Conservation (phyloP, 2,797 vertebrate genomes). For the Carduelis carduelis region DNA sequence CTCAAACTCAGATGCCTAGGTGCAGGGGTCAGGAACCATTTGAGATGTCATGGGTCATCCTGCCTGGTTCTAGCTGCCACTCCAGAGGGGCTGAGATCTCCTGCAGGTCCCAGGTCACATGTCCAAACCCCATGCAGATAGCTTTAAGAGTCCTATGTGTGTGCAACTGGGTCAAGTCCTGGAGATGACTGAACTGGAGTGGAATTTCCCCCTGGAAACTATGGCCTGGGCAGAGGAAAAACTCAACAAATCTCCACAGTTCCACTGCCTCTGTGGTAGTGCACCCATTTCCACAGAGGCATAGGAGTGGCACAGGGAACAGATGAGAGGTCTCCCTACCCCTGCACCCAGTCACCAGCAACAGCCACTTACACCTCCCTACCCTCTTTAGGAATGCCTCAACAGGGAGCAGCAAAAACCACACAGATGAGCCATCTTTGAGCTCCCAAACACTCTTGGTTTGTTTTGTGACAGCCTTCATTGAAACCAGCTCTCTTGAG, state of each 20-base stretch:
- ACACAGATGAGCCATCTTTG: neutral
- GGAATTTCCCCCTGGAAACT: neutral
- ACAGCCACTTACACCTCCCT: neutral
- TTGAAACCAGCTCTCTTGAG: neutral
- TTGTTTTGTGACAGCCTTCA: neutral
- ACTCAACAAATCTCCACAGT: neutral
- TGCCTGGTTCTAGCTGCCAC: neutral
- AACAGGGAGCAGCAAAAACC: neutral
- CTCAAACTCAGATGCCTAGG: neutral
- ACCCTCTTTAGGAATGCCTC: neutral
- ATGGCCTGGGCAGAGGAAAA: neutral
- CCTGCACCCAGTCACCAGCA: neutral
- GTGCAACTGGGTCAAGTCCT: neutral
- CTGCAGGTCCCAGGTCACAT: neutral
- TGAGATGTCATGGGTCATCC: neutral
- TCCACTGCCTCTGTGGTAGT: neutral
- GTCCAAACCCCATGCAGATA: neutral
- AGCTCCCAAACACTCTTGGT: neutral
- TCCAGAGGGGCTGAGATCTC: neutral
- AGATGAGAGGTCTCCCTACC: neutral
- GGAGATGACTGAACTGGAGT: neutral
- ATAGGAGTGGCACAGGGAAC: neutral
- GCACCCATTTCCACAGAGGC: neutral
- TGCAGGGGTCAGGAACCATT: neutral
- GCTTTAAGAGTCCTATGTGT: fast-evolving